phyloP scores from a whole-genome alignment of 1,140 invertebrate species.

The Aphaenogaster floridana region DNA sequence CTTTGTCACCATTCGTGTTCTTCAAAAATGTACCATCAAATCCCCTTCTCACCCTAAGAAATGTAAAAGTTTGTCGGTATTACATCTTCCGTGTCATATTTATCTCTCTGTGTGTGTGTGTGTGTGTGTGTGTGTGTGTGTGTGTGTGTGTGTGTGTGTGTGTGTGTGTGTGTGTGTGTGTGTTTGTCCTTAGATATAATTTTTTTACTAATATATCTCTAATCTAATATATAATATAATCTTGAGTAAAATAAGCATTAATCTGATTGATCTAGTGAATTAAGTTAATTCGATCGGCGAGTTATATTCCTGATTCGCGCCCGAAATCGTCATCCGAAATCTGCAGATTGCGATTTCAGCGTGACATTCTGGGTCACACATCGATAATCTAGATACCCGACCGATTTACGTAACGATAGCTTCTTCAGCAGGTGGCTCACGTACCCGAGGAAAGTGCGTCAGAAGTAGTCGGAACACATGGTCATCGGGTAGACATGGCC shows the following conservation, averaged over 20 bases:
- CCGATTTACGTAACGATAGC: conserved; percentile 45
- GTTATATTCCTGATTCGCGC: background rate
- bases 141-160: too few relatives aligned
- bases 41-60: background rate
- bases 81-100: background rate
- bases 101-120: too few relatives aligned
- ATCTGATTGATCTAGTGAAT: background rate
- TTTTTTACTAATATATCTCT: too few relatives aligned
- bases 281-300: background rate
- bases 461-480: background rate
- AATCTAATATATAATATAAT: too few relatives aligned
- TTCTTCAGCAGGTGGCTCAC: conserved; percentile 34
- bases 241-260: background rate
- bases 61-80: background rate
- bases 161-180: too few relatives aligned
- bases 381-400: conserved; percentile 19
- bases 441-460: conserved; percentile 48
- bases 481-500: background rate
- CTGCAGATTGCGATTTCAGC: conserved; percentile 39
- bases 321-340: conserved; percentile 17
- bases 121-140: too few relatives aligned
- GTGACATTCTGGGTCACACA: conserved; percentile 35
- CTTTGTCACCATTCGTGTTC: background rate
- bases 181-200: too few relatives aligned
- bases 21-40: background rate